These are phyloP conservation scores for Anoncus sp. DNA, from an alignment of 2,888 invertebrate species.

Conservation along the genomic window DNA sequence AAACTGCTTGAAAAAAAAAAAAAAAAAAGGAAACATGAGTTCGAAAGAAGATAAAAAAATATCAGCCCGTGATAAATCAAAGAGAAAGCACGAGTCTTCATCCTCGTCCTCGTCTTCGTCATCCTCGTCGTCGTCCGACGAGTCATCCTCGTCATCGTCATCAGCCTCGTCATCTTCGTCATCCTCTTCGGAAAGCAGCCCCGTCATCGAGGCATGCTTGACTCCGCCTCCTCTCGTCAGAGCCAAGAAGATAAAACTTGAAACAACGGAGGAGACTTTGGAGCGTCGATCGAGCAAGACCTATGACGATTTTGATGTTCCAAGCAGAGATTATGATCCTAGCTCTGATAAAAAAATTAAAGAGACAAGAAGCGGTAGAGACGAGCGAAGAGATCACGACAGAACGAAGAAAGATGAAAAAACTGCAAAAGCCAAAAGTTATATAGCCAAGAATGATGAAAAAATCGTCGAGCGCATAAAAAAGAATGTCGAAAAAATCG, in stretches of 20 bases:
- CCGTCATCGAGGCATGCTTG: not conserved
- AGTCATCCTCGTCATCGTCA: constrained; percentile 41
- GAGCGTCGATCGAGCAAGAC: constrained; percentile 36
- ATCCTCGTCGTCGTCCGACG: constrained; percentile 38
- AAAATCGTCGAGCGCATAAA: not conserved
- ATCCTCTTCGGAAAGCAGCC: constrained; percentile 51
- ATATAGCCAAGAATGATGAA: no score
- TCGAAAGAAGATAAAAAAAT: constrained; percentile 37
- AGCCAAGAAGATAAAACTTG: constrained; percentile 33
- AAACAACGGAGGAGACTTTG: constrained; percentile 9
- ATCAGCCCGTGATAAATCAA: constrained; percentile 34
- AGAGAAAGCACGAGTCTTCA: constrained; percentile 47
- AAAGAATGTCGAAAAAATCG: not conserved
- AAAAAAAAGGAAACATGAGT: constrained; percentile 16
- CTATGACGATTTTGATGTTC: constrained; percentile 58
- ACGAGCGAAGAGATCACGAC: not conserved
- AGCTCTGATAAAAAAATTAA: constrained; percentile 36
- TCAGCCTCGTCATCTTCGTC: constrained; percentile 45
- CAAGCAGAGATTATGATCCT: constrained; percentile 57
- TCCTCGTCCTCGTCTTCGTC: constrained; percentile 45
- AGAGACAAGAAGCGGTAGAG: not conserved
- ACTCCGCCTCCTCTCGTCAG: constrained; percentile 12
- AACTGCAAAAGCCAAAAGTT: not conserved
- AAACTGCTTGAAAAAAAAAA: constrained; percentile 10
- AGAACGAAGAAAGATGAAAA: not conserved